Percentiles rank a stretch among this genome's conserved stretches.
These are phyloP conservation scores for Stictonetta naevosa DNA, from an alignment of 2,113 vertebrate species.

Conservation along the genomic window DNA sequence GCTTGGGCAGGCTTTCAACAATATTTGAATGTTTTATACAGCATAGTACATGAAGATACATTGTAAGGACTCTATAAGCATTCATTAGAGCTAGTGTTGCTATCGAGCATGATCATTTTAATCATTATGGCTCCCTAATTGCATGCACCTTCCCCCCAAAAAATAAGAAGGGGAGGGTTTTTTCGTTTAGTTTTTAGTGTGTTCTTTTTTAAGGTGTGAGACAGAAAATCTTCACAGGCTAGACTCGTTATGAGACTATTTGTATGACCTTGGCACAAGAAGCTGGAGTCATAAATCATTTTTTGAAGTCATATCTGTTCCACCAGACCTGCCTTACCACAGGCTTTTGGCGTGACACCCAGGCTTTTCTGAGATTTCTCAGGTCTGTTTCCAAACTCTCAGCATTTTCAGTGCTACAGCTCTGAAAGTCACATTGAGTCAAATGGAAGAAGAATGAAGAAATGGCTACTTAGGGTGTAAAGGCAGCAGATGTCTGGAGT, in stretches of 20 bases:
- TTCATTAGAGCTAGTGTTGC: not conserved
- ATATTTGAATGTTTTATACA: not conserved
- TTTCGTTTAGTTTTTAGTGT: not conserved
- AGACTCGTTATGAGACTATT: not conserved
- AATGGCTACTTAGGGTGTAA: not conserved
- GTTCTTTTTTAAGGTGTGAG: not conserved
- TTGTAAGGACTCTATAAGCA: not conserved
- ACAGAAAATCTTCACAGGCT: not conserved
- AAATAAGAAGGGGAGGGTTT: not conserved
- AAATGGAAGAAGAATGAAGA: not conserved
- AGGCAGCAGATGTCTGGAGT: conserved; percentile 19
- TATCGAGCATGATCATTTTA: not conserved
- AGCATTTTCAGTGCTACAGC: not conserved
- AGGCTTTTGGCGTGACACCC: conserved; percentile 12
- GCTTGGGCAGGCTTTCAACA: not conserved
- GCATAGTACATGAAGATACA: not conserved
- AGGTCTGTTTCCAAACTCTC: conserved; percentile 35
- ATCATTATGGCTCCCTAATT: not conserved
- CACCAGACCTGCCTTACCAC: conserved; percentile 24
- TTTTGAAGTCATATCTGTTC: not conserved
- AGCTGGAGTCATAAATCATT: conserved; percentile 25
- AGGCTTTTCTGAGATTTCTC: conserved; percentile 14
- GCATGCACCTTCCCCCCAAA: not conserved
- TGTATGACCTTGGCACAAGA: not conserved
- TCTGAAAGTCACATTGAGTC: not conserved